Base-by-base conservation (phyloP, 2,888 invertebrate species). In the Capitulum mitella region DNA sequence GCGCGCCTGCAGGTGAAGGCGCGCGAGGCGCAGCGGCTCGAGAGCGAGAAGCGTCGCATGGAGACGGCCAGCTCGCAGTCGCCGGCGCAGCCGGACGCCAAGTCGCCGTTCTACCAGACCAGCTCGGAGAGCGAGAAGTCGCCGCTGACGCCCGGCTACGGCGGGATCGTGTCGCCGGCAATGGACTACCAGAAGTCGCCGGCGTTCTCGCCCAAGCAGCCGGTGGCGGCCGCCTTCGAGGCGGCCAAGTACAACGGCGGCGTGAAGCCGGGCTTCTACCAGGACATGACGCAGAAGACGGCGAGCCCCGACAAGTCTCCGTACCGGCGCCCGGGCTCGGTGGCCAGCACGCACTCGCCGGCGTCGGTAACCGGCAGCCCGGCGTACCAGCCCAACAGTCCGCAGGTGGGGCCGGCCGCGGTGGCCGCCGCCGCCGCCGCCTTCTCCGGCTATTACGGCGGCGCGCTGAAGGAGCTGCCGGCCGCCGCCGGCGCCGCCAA, bases 1-100 rank as follows among this genome's bases (percentile, higher is more conserved):
- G 46, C 19, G 46, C 76, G 76, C 29, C 46, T 76, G 46, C 76
- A 76, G 76, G 76, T 76, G 76, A 76, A 76, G 76, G 76, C 76
- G 46, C 76, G 76, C 32, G 70, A 70, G 70, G 37, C 40, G 40
- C 37, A 70, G 64, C 64, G 64, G 2, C 64, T 64, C 29, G 64
- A 64, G 40, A 74, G 46, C 46, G 75, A 75, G 75, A 75, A 75
- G 75, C 75, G 75, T 3, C 75, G 46, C 29, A 10, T 46, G 29
- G 75, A 75, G 75, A 8, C 22, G 40, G 74, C 74, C 40, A 70
- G 16, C 37, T 70, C 70, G 37, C 70, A 70, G 22, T 37, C 75
- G 43, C 29, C 75, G 16, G 46, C 43, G 75, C 29, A 40, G 12
- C 29, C 46, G 40, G 75, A 40, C 75, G 70, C 37, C 75, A 74